Percentiles rank a stretch among this genome's conserved stretches.
Conservation (phyloP, 2,888 invertebrate species). For the Drepana falcataria region DNA sequence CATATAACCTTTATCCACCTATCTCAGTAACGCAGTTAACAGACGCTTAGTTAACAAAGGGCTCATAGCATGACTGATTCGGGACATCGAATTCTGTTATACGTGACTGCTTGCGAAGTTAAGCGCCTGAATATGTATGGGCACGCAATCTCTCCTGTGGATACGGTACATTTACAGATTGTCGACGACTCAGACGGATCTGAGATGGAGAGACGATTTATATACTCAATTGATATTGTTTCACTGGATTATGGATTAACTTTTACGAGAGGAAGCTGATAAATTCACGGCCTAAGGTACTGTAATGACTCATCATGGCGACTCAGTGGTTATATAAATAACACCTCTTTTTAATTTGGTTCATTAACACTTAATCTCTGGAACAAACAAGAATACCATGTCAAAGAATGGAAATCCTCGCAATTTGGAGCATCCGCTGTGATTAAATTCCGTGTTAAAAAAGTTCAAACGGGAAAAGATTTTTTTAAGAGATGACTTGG, state of each 20-base stretch:
- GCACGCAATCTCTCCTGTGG: constrained; percentile 27
- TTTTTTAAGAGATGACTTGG: too few species aligned
- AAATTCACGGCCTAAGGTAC: too few species aligned
- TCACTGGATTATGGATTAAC: background rate
- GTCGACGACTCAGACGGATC: background rate
- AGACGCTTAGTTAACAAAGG: background rate
- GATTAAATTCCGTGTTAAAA: too few species aligned
- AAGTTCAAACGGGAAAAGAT: too few species aligned
- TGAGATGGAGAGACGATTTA: background rate
- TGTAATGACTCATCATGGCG: too few species aligned
- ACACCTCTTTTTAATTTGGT: too few species aligned
- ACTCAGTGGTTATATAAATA: too few species aligned
- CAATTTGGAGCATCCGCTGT: too few species aligned
- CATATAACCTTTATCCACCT: background rate
- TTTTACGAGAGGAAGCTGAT: too few species aligned
- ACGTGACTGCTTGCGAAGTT: constrained; percentile 33
- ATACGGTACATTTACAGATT: constrained; percentile 2
- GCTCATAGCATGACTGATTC: background rate
- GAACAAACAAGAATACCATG: too few species aligned
- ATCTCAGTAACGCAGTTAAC: background rate
- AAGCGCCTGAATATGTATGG: constrained; percentile 42
- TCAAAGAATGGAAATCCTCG: too few species aligned
- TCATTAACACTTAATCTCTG: too few species aligned
- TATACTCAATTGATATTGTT: background rate
- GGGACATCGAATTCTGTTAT: constrained; percentile 27